Evolutionary conservation across 2,797 vertebrate genomes (phyloP), one percentile per base, ranked within the genome.

Genomic region (Setipinna tenuifilis): DNA sequence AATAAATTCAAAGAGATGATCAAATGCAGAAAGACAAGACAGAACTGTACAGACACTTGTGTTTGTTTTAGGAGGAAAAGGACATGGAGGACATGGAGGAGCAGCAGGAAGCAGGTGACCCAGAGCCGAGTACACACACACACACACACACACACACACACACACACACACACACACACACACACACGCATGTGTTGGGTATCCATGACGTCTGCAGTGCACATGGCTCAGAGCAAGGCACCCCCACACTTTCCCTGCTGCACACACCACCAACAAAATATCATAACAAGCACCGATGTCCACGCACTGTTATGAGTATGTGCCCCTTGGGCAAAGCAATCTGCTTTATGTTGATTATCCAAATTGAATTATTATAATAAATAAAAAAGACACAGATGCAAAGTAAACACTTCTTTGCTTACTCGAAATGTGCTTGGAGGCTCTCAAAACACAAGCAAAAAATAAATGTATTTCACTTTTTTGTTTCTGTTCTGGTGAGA

Each of bases 41-140:
- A 1, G 12, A 71, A 14, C 12, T 71, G 58, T 16, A 54, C 44
- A 21, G n/a, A 59, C 50, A 85, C 21, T 61, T 81, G 84, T 81
- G 84, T 84, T 16, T 86, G 82, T 82, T 89, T 68, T 54, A 92
- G 87, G 86, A 84, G 50, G 88, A 87, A 48, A 91, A 91, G 57
- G 93, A 93, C 14, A 17, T 78, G 16, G 92, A 92, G 50, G 92
- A 93, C 12, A 84, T 86, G 57, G 92, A 93, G 81, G 91, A 93
- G 80, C 88, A 90, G 31, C 89, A 90, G 2, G 90, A 92, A 84
- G 91, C 86, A 90, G 93, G 92, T 92, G 89, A 25, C 46, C 6
- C 48, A 61, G 28, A 14, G 1, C 0, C 0, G 28, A 78, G 19
- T 35, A 3, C 68, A 25, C 25, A 71, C 25, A 71, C 46, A 48